Evolutionary conservation across 2,113 vertebrate species (phyloP).

Genomic region (Galbula dea): DNA sequence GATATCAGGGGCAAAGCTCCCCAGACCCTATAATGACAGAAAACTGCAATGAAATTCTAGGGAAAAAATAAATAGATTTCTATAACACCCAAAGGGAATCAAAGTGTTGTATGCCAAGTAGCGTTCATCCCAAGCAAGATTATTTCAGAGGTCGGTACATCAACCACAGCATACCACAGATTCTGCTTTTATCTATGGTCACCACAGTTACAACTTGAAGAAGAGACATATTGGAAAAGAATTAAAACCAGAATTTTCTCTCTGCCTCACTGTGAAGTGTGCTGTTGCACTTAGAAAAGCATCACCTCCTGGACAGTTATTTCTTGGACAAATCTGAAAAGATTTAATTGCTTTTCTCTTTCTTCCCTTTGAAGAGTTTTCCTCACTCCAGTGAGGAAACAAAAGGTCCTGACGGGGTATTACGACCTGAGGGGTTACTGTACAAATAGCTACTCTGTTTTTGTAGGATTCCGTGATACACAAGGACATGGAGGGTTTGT

Average conservation of each 20-base stretch:
- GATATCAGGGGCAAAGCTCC: not conserved
- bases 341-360: not conserved
- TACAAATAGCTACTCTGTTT: rapidly evolving
- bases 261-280: not conserved
- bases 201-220: not conserved
- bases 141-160: not conserved
- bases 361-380: not conserved
- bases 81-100: not conserved
- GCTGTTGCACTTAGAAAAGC: not conserved
- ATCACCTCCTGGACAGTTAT: not conserved
- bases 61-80: not conserved
- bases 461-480: not conserved
- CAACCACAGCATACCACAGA: not conserved
- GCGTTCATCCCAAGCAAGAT: rapidly evolving
- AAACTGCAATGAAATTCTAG: not conserved
- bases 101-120: not conserved
- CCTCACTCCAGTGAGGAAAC: too few species aligned
- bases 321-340: not conserved
- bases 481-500: rapidly evolving
- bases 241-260: not conserved
- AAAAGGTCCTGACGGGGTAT: rapidly evolving
- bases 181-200: not conserved
- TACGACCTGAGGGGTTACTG: not conserved
- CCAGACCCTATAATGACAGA: not conserved
- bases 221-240: not conserved